Evolutionary conservation across 2,888 invertebrate species (phyloP).

Genomic region (Azorinus chamasolen): DNA sequence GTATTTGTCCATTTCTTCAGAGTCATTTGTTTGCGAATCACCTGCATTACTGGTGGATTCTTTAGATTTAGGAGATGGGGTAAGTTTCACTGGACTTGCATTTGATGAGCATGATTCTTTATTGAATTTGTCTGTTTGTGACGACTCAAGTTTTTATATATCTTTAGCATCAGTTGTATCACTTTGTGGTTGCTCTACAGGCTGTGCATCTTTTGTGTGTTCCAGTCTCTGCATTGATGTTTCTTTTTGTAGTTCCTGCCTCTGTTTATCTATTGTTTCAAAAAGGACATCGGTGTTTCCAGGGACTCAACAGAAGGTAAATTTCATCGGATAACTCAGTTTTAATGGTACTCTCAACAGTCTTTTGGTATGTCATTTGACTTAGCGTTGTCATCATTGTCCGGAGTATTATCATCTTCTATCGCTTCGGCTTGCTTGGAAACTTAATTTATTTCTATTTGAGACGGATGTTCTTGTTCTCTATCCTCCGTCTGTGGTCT

Average conservation of each 20-base stretch:
- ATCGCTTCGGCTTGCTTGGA: conserved; percentile 2
- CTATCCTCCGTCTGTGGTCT: neutral
- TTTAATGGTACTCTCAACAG: too few relatives aligned
- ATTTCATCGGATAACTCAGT: too few relatives aligned
- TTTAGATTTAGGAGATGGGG: neutral
- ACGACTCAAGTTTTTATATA: too few relatives aligned
- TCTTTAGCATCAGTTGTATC: neutral
- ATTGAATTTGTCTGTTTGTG: neutral
- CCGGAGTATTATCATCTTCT: conserved; percentile 27
- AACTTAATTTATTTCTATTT: neutral
- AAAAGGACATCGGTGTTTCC: neutral
- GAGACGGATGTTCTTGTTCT: neutral
- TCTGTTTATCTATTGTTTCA: conserved; percentile 1
- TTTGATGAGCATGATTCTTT: too few relatives aligned
- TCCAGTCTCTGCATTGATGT: conserved; percentile 13
- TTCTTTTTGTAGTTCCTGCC: conserved; percentile 10
- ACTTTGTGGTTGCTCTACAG: conserved; percentile 39
- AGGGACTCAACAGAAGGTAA: neutral
- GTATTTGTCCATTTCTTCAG: neutral
- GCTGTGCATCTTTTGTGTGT: conserved; percentile 46
- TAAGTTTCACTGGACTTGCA: too few relatives aligned
- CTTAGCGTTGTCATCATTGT: neutral
- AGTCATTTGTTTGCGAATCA: neutral
- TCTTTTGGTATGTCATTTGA: neutral
- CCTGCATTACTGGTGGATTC: neutral